Evolutionary conservation across 2,888 invertebrate species (phyloP), one percentile per base, ranked within the genome.

Genomic region (Cataglyphis cursor): DNA sequence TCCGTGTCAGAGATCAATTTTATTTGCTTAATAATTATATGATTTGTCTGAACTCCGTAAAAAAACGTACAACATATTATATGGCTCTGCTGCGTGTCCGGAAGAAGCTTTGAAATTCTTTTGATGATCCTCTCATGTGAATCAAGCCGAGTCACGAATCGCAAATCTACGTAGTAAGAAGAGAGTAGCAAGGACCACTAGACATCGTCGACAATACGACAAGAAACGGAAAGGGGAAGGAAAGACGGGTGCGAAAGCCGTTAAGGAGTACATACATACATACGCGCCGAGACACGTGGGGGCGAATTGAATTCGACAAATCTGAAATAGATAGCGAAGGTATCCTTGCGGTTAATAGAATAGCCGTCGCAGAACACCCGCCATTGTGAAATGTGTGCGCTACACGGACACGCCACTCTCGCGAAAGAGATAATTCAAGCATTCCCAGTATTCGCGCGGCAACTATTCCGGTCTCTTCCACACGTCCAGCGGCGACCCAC

Each of bases 281-380:
- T 2, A 28, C 24, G 24, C 24, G 70, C 24, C 5, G 41, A 72
- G 21, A 68, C 28, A 68, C 54, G 21, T 31, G 21, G 21, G 24
- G 24, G 24, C 61, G 74, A 73, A 91, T 91, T 89, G 84, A 87
- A 90, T 91, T 88, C 85, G 88, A 88, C 88, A 90, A 91, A 91
- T 92, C 88, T 87, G 90, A 89, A 92, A 87, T 87, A 83, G 87
- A 87, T 87, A 89, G 90, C 74, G 80, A 83, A 74, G 82, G 81
- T 81, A 84, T 85, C 64, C 64, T 66, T 18, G 82, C 85, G 85
- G 90, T 92, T 91, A 92, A 92, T 91, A 87, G 89, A 92, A 91
- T 89, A 89, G 89, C 82, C 85, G 86, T 88, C 83, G 88, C 78
- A 61, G 75, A 31, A 70, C 21, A 21, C 57, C 31, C 74, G 66